A percentile compares a stretch with the other conserved stretches of the same genome.
phyloP scores from a whole-genome alignment of 2,113 vertebrate species.

The Turnix velox region DNA sequence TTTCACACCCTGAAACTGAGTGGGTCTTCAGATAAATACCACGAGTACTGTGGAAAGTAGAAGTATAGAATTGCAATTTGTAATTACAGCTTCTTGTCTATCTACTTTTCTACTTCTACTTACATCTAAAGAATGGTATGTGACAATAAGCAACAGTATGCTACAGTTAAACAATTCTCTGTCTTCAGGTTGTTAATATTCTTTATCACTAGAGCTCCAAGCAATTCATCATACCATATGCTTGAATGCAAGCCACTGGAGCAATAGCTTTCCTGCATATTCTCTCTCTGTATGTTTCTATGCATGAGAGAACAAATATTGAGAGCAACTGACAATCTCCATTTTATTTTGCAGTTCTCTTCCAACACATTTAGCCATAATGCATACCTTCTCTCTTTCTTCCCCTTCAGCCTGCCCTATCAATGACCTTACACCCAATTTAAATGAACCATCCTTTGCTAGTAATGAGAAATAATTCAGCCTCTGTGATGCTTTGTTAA shows the following conservation, averaged over 20 bases:
- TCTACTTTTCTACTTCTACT: not conserved
- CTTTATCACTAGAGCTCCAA: not conserved
- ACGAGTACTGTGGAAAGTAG: not conserved
- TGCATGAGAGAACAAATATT: conserved; percentile 41
- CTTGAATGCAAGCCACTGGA: conserved; percentile 19
- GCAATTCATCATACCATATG: conserved; percentile 27
- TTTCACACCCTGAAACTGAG: not conserved
- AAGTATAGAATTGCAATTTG: not conserved
- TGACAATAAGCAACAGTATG: not conserved
- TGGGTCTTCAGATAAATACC: not conserved
- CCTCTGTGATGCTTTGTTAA: not conserved
- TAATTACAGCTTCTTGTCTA: not conserved
- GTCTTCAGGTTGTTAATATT: not conserved
- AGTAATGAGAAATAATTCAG: conserved; percentile 34
- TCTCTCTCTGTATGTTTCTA: conserved; percentile 12
- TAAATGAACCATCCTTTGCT: conserved; percentile 3
- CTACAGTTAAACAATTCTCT: not conserved
- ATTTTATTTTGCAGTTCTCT: conserved; percentile 41
- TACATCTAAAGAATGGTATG: not conserved
- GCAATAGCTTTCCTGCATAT: conserved; percentile 5
- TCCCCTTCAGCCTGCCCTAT: conserved; percentile 13
- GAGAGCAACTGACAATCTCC: conserved; percentile 16
- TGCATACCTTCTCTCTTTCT: not conserved
- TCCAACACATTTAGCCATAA: conserved; percentile 58
- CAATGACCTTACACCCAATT: conserved; percentile 33